Evolutionary conservation across 2,888 invertebrate species (phyloP).

Genomic region (Spilosoma lubricipeda): DNA sequence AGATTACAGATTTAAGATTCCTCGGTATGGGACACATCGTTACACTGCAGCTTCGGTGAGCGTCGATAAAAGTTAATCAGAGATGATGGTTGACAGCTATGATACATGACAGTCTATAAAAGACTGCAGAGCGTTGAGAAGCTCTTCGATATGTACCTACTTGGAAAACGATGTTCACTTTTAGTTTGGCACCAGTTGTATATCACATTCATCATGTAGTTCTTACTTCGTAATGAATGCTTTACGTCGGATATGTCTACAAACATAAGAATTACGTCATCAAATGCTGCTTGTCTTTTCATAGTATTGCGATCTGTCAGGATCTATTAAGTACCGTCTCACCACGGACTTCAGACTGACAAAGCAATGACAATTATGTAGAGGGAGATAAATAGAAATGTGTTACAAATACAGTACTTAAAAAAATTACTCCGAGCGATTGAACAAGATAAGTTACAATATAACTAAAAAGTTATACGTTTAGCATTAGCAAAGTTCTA

Average conservation of each 20-base stretch:
- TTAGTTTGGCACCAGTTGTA: background rate
- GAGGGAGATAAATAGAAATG: no score
- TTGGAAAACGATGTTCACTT: background rate
- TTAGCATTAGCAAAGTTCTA: background rate
- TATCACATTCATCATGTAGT: background rate
- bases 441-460: background rate
- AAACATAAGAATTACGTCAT: conserved; percentile 19
- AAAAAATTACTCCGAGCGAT: background rate
- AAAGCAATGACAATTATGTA: no score
- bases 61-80: conserved; percentile 74
- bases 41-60: conserved; percentile 49
- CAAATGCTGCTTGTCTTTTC: background rate
- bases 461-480: background rate
- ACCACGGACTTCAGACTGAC: no score
- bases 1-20: conserved; percentile 81
- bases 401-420: no score
- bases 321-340: no score
- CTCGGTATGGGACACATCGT: conserved; percentile 64
- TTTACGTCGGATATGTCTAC: conserved; percentile 4
- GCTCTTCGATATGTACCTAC: conserved; percentile 13
- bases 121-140: conserved; percentile 1
- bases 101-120: background rate
- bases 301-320: no score
- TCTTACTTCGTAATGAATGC: conserved; percentile 12
- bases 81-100: conserved; percentile 57